These are phyloP conservation scores for Apteryx mantelli DNA, from an alignment of 2,113 vertebrate genomes.

Conservation along the genomic window DNA sequence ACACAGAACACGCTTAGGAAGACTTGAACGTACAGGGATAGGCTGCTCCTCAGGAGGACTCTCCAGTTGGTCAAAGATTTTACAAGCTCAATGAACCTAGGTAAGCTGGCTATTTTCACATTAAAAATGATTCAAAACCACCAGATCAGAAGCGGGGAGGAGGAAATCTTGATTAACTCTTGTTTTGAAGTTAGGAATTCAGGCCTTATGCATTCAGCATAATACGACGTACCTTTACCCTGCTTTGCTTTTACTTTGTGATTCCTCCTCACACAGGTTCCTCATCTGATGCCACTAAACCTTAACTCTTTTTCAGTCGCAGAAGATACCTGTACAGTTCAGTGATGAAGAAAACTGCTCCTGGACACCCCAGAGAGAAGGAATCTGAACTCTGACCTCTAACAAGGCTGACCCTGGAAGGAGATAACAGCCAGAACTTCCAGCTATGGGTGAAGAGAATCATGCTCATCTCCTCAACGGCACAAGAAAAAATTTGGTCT, in stretches of 20 bases:
- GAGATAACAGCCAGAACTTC: not conserved
- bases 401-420: not conserved
- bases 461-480: not conserved
- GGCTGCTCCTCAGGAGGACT: not conserved
- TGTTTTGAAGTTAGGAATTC: not conserved
- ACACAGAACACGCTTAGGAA: not conserved
- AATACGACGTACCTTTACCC: not conserved
- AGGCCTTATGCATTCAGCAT: not conserved
- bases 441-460: not conserved
- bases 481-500: not conserved
- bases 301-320: not conserved
- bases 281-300: not conserved
- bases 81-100: not conserved
- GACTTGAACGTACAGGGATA: not conserved
- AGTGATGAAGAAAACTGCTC: not conserved
- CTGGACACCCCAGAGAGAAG: not conserved
- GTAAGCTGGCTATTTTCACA: accelerated
- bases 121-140: not conserved
- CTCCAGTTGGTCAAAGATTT: not conserved
- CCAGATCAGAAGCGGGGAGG: not conserved
- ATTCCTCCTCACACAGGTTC: not conserved
- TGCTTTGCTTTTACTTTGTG: not conserved
- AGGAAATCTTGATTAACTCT: not conserved
- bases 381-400: not conserved
- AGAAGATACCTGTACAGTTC: not conserved